Base-by-base conservation (phyloP, 2,888 invertebrate species). In the Sepioteuthis lessoniana region DNA sequence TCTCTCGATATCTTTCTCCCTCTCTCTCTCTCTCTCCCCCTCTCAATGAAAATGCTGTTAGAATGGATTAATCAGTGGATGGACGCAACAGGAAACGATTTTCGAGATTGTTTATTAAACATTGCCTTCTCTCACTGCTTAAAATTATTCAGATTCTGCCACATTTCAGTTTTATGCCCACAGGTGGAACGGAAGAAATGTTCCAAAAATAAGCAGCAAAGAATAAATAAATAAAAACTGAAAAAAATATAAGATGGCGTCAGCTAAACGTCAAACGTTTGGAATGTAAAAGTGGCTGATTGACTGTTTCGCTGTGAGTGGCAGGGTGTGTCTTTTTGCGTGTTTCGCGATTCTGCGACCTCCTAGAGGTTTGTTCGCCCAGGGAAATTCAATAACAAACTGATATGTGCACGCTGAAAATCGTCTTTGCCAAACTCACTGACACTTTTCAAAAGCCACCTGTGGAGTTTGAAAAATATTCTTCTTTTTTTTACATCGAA, bases 151-250 rank as follows among this genome's bases (percentile, higher is more conserved):
- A 76, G 35, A 13, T 35, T 76, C 10, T 76, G 76, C 76, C 76
- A n/a, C 76, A 76, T 76, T 76, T 35, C 76, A 76, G n/a, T 76
- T 76, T 76, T 31, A 76, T 76, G 76, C 76, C 76, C 76, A 76
- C 76, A 76, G 76, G 76, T 76, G 76, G n/a, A 76, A n/a, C 76
- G 76, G 76, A 76, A 35, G 16, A n/a, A 76, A 7, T 76, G 16
- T n/a, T 76, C 76, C n/a, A 10, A n/a, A 76, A 76, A 76, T 76
- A 76, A 76, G n/a, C 3, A 19, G n/a, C 13, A 76, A n/a, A 3
- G 7, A 42, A 7, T 42, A 42, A 42, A 42, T 42, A 42, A 42
- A 55, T 28, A 1, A 55, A 55, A 28, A 55, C 0, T 21, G 28
- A 76, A 76, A n/a, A 76, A 76, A 76, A 76, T 0, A 2, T 35